These are phyloP conservation scores for Megaceryle alcyon DNA, from an alignment of 2,797 vertebrate species.

Conservation along the genomic window DNA sequence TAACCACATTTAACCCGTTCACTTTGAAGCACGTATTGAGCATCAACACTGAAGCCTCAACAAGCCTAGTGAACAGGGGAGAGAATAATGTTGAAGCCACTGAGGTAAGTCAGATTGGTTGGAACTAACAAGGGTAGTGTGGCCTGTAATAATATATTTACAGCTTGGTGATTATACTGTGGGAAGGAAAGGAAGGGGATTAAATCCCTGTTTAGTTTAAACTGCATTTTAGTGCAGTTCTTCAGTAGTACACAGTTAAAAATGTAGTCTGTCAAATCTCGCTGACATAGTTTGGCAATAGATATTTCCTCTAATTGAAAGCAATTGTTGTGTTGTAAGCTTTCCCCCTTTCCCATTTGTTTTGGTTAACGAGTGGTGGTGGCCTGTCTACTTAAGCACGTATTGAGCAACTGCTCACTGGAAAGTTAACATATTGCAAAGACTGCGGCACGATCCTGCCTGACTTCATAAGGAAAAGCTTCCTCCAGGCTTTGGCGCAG, in stretches of 20 bases:
- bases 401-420: slow-evolving; percentile 25
- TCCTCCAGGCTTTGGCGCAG: neutral
- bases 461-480: slow-evolving; percentile 12
- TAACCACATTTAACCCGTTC: slow-evolving; percentile 24
- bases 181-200: slow-evolving; percentile 7
- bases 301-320: slow-evolving; percentile 57
- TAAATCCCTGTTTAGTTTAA: slow-evolving; percentile 21
- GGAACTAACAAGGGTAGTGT: neutral
- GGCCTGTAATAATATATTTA: neutral
- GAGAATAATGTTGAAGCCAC: neutral
- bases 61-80: neutral
- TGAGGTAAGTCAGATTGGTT: slow-evolving; percentile 1
- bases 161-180: neutral
- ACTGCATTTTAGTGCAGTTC: neutral
- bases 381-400: slow-evolving; percentile 17
- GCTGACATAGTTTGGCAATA: slow-evolving; percentile 44
- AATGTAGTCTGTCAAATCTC: slow-evolving; percentile 24
- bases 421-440: neutral
- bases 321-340: slow-evolving; percentile 47
- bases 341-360: slow-evolving; percentile 30
- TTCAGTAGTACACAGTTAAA: slow-evolving; percentile 33
- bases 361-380: slow-evolving; percentile 1
- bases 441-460: neutral
- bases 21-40: neutral
- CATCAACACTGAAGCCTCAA: neutral